Evolutionary conservation across 2,888 invertebrate species (phyloP).

Genomic region (Deilephila porcellus): DNA sequence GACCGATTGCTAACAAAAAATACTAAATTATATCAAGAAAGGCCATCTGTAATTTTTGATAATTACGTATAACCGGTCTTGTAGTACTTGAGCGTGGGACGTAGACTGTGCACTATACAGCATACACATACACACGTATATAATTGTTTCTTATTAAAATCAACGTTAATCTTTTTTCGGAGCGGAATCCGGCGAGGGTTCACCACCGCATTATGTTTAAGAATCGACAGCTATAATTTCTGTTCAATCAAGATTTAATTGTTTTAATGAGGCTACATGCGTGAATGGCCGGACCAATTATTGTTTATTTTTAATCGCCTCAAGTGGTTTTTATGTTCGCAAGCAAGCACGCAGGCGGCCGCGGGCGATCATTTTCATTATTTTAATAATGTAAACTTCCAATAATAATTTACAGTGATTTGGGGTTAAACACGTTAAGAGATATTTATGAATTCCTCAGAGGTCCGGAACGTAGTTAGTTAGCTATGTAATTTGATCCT

Average conservation of each 20-base stretch:
- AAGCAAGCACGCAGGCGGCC: conserved; percentile 81
- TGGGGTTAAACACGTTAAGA: conserved; percentile 83
- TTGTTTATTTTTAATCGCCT: conserved; percentile 85
- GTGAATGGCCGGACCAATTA: conserved; percentile 85
- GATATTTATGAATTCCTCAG: conserved; percentile 80
- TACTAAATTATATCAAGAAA: conserved; percentile 72
- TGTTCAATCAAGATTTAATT: conserved; percentile 86
- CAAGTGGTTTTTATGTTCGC: conserved; percentile 84
- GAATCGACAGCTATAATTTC: conserved; percentile 85
- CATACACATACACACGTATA: conserved; percentile 71
- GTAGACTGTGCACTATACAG: conserved; percentile 50
- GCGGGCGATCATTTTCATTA: conserved; percentile 83
- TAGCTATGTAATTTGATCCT: conserved; percentile 75
- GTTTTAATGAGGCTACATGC: conserved; percentile 85
- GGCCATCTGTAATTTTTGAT: conserved; percentile 81
- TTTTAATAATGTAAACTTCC: conserved; percentile 85
- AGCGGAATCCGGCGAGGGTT: conserved; percentile 77
- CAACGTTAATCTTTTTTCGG: conserved; percentile 83
- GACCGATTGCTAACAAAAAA: conserved; percentile 60
- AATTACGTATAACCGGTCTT: conserved; percentile 77
- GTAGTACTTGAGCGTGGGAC: conserved; percentile 81
- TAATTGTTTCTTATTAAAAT: conserved; percentile 85
- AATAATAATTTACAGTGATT: conserved; percentile 85
- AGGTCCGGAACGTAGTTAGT: conserved; percentile 67
- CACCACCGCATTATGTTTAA: conserved; percentile 82